phyloP scores from a whole-genome alignment of 1,140 invertebrate species.

The Amyelois transitella region DNA sequence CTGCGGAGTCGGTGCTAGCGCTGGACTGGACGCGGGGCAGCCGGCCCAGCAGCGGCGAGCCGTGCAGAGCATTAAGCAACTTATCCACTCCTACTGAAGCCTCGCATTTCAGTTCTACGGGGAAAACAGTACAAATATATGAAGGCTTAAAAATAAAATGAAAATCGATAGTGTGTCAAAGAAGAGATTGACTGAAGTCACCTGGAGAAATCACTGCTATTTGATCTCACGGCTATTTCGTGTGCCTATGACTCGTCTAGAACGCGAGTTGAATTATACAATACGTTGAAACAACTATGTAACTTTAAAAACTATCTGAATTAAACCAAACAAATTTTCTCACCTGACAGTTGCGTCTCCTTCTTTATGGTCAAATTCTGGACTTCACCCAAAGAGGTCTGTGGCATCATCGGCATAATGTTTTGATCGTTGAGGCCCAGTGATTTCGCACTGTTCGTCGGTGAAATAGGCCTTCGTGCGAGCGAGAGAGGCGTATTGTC shows the following conservation, averaged over 20 bases:
- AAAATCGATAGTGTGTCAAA: too few species aligned
- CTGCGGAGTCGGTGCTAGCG: slow-evolving; percentile 88
- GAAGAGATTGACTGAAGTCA: too few species aligned
- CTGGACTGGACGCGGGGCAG: slow-evolving; percentile 77
- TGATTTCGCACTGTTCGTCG: slow-evolving; percentile 48
- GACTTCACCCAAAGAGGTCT: slow-evolving; percentile 39
- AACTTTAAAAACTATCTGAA: not conserved
- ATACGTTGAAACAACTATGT: too few species aligned
- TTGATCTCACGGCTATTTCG: too few species aligned
- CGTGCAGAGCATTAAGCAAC: slow-evolving; percentile 78
- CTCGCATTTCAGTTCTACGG: slow-evolving; percentile 71
- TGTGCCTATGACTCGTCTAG: too few species aligned
- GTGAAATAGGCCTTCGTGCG: slow-evolving; percentile 40
- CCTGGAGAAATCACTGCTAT: too few species aligned
- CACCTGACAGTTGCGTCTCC: slow-evolving; percentile 53
- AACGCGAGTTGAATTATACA: too few species aligned
- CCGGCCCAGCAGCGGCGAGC: slow-evolving; percentile 79
- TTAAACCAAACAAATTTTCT: not conserved
- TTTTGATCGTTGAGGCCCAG: slow-evolving; percentile 37
- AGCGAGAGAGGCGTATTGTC: slow-evolving; percentile 42
- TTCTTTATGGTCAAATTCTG: slow-evolving; percentile 69
- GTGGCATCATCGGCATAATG: slow-evolving; percentile 24
- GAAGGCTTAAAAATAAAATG: too few species aligned
- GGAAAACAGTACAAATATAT: not conserved
- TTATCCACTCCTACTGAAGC: slow-evolving; percentile 77